phyloP scores from a whole-genome alignment of 2,797 vertebrate genomes.

The Harpia harpyja region DNA sequence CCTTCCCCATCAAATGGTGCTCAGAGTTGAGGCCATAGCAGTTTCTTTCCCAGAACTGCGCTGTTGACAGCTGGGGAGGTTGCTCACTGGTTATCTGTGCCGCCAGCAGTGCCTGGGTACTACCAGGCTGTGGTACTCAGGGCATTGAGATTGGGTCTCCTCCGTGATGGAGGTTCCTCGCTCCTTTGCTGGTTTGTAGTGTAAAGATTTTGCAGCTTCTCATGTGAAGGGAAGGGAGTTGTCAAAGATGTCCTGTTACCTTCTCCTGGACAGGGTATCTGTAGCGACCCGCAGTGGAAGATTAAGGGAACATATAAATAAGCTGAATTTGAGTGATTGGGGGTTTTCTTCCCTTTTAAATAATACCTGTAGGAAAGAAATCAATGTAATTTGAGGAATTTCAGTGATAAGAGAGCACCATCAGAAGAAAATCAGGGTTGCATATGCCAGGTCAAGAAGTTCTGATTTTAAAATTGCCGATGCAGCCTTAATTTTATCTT shows the following conservation, averaged over 20 bases:
- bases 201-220: background rate
- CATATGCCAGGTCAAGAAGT: background rate
- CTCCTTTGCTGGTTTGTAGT: background rate
- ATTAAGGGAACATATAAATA: background rate
- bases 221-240: background rate
- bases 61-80: background rate
- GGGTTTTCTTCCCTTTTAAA: background rate
- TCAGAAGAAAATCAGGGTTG: background rate
- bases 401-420: background rate
- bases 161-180: background rate
- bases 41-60: background rate
- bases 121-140: background rate
- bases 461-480: background rate
- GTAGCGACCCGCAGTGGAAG: background rate
- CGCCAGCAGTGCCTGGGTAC: background rate
- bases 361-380: background rate
- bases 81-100: background rate
- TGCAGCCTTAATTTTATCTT: background rate
- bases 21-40: background rate
- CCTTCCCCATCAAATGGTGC: background rate
- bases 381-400: background rate
- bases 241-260: background rate
- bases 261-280: background rate
- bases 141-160: background rate
- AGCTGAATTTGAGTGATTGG: background rate